Evolutionary conservation across 2,797 vertebrate genomes (phyloP), one percentile per base, ranked within the genome.

Genomic region (Hylomyscus alleni): DNA sequence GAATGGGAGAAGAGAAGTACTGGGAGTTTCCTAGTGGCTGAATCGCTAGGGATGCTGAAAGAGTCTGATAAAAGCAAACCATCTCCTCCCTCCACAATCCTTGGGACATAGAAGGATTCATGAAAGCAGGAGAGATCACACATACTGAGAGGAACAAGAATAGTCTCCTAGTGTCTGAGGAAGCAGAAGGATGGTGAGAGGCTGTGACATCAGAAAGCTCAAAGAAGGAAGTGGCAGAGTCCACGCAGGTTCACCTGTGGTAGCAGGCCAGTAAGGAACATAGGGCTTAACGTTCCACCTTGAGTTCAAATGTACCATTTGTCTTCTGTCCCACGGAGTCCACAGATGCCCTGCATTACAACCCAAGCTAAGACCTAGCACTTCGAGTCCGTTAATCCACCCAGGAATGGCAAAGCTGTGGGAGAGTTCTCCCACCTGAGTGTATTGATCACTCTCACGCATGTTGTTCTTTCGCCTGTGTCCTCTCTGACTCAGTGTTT

Each of bases 331-430:
- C 60, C 14, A 2, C 24, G 1, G 19, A 50, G 40, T 67, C 44
- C 67, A 3, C 0, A 40, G 26, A 58, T 24, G 1, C 5, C 65
- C 7, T 1, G 13, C 22, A 62, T 50, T 60, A 24, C 0, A 1
- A 3, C 60, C 44, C 65, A 4, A 34, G 54, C 50, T 80, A 22
- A 24, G n/a, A 11, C 29, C 26, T 34, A 3, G 6, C 34, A 3
- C 31, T 52, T 65, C 9, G 9, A 11, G 0, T 26, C 78, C 40
- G 47, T 82, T 29, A 3, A 0, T 4, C 44, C 2, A 0, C n/a
- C 58, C 15, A 7, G 80, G 20, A 77, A 50, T 3, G 47, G 85
- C 54, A 60, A 17, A 47, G 47, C 7, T 26, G 19, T 34, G 6
- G 3, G 12, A n/a, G 77, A 34, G 14, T 44, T 58, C 77, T 54